phyloP scores from a whole-genome alignment of 2,888 invertebrate species.

The Zaprionus lineosus region DNA sequence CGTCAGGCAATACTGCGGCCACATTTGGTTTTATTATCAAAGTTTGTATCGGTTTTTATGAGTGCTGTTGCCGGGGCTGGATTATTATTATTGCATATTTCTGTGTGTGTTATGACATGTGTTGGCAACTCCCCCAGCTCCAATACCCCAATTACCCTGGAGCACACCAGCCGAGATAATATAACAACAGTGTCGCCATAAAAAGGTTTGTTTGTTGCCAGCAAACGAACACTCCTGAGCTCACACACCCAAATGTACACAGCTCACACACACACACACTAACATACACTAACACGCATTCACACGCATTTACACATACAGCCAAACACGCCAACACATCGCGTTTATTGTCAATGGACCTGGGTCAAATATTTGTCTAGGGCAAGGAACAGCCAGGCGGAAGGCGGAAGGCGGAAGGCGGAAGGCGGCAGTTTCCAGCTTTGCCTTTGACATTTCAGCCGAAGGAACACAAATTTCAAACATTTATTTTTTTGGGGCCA shows the following conservation, averaged over 20 bases:
- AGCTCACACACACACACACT: too few species aligned
- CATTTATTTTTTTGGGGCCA: too few species aligned
- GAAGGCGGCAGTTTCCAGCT: too few species aligned
- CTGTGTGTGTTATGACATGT: constrained; percentile 57
- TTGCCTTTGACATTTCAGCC: too few species aligned
- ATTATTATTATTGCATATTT: constrained; percentile 71
- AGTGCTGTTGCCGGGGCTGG: constrained; percentile 36
- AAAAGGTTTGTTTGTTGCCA: constrained; percentile 58
- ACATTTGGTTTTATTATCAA: constrained; percentile 59
- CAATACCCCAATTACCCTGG: neutral
- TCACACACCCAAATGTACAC: too few species aligned
- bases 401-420: too few species aligned
- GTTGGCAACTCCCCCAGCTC: constrained; percentile 24
- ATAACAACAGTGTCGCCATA: constrained; percentile 56
- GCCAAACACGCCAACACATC: too few species aligned
- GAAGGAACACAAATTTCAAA: too few species aligned
- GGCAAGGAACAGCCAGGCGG: too few species aligned
- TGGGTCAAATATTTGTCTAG: constrained; percentile 14
- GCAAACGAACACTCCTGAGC: constrained; percentile 32
- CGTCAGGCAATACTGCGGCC: constrained; percentile 28
- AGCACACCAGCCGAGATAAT: constrained; percentile 41
- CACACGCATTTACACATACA: too few species aligned
- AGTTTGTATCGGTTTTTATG: constrained; percentile 47
- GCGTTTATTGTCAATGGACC: constrained; percentile 46
- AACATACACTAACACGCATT: too few species aligned